Evolutionary conservation across 1,140 invertebrate genomes (phyloP).

Genomic region (Zeugodacus cucurbitae): DNA sequence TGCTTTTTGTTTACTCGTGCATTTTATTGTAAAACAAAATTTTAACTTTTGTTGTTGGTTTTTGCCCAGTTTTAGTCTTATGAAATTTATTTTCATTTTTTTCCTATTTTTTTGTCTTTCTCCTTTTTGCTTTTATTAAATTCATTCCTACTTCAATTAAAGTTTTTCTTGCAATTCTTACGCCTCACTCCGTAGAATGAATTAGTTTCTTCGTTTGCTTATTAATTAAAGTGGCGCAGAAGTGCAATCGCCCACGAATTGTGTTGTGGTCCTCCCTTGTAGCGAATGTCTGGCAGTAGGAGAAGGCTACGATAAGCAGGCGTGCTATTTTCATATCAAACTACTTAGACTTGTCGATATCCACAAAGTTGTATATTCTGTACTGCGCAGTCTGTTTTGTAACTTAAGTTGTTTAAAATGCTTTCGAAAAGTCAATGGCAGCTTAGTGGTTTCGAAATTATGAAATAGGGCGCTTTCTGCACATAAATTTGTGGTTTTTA

Average conservation of each 20-base stretch:
- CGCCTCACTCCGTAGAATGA: not conserved
- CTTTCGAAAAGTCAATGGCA: not conserved
- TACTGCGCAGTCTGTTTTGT: not conserved
- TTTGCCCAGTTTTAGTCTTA: not conserved
- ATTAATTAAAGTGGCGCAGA: constrained; percentile 29
- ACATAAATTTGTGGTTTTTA: not conserved
- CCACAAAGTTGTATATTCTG: not conserved
- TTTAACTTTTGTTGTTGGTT: too few relatives aligned
- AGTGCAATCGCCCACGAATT: constrained; percentile 20
- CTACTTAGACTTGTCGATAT: not conserved
- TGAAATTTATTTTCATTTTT: not conserved
- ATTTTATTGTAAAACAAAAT: not conserved
- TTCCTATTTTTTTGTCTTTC: not conserved
- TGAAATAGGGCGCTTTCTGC: not conserved
- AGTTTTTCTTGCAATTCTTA: not conserved
- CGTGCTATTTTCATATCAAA: not conserved
- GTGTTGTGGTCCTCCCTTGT: not conserved
- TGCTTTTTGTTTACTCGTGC: not conserved
- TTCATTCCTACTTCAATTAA: not conserved
- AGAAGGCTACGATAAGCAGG: not conserved
- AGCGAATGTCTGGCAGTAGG: not conserved
- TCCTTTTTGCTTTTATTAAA: not conserved
- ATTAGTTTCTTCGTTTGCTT: not conserved
- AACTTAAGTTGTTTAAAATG: not conserved
- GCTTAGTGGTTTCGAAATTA: not conserved